A percentile compares a stretch with the other conserved stretches of the same genome.
phyloP scores from a whole-genome alignment of 2,113 vertebrate species.

The Lepidothrix coronata region DNA sequence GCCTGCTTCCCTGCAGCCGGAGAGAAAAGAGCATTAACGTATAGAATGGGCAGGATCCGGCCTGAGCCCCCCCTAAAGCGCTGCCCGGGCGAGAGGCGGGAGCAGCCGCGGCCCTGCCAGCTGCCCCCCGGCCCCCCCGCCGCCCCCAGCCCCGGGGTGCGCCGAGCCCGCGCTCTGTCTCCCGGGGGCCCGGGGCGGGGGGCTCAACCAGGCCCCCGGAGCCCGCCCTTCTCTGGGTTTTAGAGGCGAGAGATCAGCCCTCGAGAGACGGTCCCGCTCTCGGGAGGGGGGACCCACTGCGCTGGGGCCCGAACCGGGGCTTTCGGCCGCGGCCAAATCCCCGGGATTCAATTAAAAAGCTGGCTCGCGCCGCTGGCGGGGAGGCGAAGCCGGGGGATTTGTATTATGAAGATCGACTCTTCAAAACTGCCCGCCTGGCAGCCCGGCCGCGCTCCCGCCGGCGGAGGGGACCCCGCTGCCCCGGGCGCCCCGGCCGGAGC shows the following conservation, averaged over 20 bases:
- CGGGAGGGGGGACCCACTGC: background rate
- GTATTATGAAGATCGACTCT: conserved; percentile 36
- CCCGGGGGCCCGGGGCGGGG: background rate
- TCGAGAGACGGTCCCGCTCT: background rate
- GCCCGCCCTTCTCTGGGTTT: background rate
- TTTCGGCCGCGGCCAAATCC: conserved; percentile 6
- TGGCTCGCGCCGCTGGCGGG: conserved; percentile 31
- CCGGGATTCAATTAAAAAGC: conserved; percentile 48
- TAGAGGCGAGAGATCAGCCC: background rate
- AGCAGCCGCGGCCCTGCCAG: background rate
- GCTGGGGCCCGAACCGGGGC: background rate
- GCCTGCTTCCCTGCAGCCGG: conserved; percentile 38
- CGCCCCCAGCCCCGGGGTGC: background rate
- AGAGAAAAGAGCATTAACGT: conserved; percentile 32
- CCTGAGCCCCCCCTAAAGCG: background rate
- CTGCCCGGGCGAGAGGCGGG: background rate
- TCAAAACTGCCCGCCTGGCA: conserved; percentile 26
- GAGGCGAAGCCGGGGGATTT: conserved; percentile 20
- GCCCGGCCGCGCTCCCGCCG: background rate
- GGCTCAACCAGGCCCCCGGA: background rate
- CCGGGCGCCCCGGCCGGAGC: background rate
- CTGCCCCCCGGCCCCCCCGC: background rate
- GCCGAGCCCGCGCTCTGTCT: background rate
- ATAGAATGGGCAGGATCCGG: conserved; percentile 13
- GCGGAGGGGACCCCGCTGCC: background rate